Percentiles rank a stretch among this genome's conserved stretches.
phyloP scores from a whole-genome alignment of 2,888 invertebrate species.

The Dascillus cervinus region DNA sequence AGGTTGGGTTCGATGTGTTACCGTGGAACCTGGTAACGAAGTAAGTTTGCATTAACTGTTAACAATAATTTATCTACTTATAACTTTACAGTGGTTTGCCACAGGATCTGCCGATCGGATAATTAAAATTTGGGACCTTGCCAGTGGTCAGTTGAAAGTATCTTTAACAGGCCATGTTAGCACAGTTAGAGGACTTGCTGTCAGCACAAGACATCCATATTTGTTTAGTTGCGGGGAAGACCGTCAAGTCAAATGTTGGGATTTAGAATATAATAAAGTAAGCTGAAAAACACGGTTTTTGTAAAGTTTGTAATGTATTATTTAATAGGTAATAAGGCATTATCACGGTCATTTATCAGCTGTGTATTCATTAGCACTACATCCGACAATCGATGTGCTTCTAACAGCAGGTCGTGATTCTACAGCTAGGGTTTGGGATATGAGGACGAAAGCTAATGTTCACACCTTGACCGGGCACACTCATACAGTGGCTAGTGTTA shows the following conservation, averaged over 20 bases:
- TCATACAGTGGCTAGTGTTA: conserved; percentile 92
- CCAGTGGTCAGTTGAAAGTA: conserved; percentile 89
- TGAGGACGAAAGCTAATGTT: conserved; percentile 97
- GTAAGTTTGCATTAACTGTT: conserved; percentile 19
- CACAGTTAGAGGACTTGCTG: conserved; percentile 90
- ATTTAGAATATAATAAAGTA: conserved; percentile 96
- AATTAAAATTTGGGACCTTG: conserved; percentile 99
- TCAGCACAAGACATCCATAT: conserved; percentile 93
- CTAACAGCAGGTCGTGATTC: conserved; percentile 93
- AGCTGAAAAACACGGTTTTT: conserved; percentile 4
- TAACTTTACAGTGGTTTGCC: conserved; percentile 62
- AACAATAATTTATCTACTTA: conserved; percentile 4
- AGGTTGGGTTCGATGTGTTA: conserved; percentile 94
- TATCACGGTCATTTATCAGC: conserved; percentile 99
- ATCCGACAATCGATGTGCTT: conserved; percentile 92
- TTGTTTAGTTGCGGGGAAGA: conserved; percentile 99
- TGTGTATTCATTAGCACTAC: conserved; percentile 85
- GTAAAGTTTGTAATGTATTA: too few relatives aligned
- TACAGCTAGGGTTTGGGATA: conserved; percentile 96
- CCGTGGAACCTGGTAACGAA: conserved; percentile 97
- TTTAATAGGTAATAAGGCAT: conserved; percentile 77
- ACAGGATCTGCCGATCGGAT: conserved; percentile 96
- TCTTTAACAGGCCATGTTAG: conserved; percentile 98
- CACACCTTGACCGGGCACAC: conserved; percentile 94
- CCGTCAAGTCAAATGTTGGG: conserved; percentile 99